Evolutionary conservation across 1,140 invertebrate genomes (phyloP), one percentile per base, ranked within the genome.

Genomic region (Zaprionus davidi): DNA sequence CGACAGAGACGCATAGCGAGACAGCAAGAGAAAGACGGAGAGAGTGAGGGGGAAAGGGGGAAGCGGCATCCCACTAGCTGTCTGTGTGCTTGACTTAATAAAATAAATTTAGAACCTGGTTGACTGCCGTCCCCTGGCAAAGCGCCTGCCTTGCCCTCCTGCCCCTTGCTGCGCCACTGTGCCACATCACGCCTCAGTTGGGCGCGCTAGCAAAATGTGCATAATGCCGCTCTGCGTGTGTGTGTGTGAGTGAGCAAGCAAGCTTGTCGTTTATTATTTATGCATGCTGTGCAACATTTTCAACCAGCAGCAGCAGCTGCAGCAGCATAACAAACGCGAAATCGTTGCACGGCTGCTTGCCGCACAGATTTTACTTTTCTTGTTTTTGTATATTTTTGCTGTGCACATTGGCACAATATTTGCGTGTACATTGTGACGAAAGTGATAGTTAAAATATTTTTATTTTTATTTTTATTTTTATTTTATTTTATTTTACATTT

Each of bases 51-150:
- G 2, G 0, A 13, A 17, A 5, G 7, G 41, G 12, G 46, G 22
- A 6, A 5, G 20, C 9, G n/a, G 65, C 70, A 71, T 71, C 62
- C 79, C 49, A 57, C 56, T 71, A 71, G 72, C 82, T 88, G 85
- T 88, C 82, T 85, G 82, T 90, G 85, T 90, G 85, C 86, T 90
- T 90, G 85, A 90, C 85, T 90, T 90, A 90, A 90, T 90, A 90
- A 90, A 90, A 90, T 90, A 90, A 90, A 90, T 90, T 90, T 90
- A 90, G 85, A 85, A 90, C 57, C 72, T 79, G 84, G 82, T 76
- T 79, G 80, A 77, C 71, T 77, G 59, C 22, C 71, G 72, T 76
- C 46, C 66, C 58, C 24, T 17, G 13, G 22, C 24, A 22, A 49
- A 9, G 15, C 11, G 20, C 44, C 38, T 11, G n/a, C 20, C 26